Percentiles rank a stretch among this genome's conserved stretches.
Evolutionary conservation across 1,140 invertebrate species (phyloP).

Genomic region (Drosophila sproati): DNA sequence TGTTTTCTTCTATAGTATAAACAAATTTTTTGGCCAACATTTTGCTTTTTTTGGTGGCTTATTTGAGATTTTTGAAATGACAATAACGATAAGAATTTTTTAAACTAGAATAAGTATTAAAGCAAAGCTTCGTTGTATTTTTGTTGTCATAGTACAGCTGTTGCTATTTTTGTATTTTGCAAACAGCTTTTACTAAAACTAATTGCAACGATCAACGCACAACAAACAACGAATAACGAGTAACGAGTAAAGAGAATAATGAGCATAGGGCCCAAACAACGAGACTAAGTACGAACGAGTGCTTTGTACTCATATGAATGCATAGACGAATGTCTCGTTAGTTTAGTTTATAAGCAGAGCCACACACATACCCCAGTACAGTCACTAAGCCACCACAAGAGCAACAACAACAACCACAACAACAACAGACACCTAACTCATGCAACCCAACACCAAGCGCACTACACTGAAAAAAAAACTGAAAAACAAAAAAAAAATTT

Average conservation of each 20-base stretch:
- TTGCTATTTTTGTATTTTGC: constrained; percentile 60
- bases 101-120: constrained; percentile 10
- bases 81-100: constrained; percentile 26
- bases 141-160: constrained; percentile 38
- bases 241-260: constrained; percentile 17
- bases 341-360: constrained; percentile 23
- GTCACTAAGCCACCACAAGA: constrained; percentile 52
- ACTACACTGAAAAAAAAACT: constrained; percentile 50
- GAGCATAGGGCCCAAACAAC: constrained; percentile 2
- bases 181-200: constrained; percentile 43
- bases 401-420: constrained; percentile 32
- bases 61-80: constrained; percentile 27
- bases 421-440: constrained; percentile 52
- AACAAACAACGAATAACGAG: constrained; percentile 37
- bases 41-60: constrained; percentile 79
- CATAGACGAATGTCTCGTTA: not conserved
- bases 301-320: not conserved
- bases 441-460: constrained; percentile 39
- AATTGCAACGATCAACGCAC: constrained; percentile 35
- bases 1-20: not conserved
- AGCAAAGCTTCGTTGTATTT: constrained; percentile 15
- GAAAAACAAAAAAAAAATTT: constrained; percentile 18
- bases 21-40: constrained; percentile 36
- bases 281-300: constrained; percentile 15
- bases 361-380: constrained; percentile 40